phyloP scores from a whole-genome alignment of 2,113 vertebrate genomes.

The Tamias sibiricus region DNA sequence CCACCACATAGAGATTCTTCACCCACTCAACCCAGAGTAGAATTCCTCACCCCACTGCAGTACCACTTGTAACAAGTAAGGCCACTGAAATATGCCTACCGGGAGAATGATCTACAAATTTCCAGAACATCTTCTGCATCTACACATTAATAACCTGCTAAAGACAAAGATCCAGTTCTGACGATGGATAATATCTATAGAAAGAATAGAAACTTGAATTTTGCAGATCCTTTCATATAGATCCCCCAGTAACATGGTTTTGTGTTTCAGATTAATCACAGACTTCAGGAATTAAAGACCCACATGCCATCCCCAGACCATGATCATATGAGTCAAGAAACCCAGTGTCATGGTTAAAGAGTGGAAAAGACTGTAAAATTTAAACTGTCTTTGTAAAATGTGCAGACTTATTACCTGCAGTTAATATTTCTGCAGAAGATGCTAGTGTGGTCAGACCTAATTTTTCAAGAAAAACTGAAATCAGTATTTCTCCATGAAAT shows the following conservation, averaged over 20 bases:
- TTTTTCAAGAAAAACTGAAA: slow-evolving; percentile 46
- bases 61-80: background rate
- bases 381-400: background rate
- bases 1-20: background rate
- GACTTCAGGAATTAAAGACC: background rate
- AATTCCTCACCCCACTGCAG: background rate
- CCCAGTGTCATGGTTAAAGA: background rate
- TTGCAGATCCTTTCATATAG: background rate
- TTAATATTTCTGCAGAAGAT: slow-evolving; percentile 25
- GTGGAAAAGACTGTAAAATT: background rate
- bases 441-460: background rate
- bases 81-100: background rate
- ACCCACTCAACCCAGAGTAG: background rate
- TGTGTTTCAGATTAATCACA: background rate
- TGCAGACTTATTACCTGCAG: background rate
- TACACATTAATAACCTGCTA: background rate
- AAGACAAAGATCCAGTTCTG: background rate
- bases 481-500: slow-evolving; percentile 36
- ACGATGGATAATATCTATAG: background rate
- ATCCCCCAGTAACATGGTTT: background rate
- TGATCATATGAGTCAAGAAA: background rate
- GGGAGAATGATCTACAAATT: background rate
- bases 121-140: background rate
- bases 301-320: background rate
- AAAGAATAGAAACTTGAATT: background rate